phyloP scores from a whole-genome alignment of 1,140 invertebrate genomes.

The Hycleus phaleratus region DNA sequence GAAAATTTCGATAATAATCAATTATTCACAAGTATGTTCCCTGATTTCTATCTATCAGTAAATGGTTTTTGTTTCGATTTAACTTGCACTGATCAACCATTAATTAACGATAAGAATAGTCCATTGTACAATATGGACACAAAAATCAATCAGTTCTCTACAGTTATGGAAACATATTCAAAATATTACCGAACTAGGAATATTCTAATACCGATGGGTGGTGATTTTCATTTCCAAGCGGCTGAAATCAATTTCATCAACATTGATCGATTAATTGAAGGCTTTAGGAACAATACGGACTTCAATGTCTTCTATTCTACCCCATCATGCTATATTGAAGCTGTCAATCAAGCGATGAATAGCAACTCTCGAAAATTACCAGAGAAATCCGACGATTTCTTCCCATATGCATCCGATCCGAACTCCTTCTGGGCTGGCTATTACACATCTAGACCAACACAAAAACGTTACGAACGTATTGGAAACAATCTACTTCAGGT shows the following conservation, averaged over 20 bases:
- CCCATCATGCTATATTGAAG: constrained; percentile 65
- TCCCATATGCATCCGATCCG: constrained; percentile 64
- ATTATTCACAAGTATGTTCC: constrained; percentile 61
- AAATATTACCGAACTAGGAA: constrained; percentile 24
- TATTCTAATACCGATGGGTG: constrained; percentile 31
- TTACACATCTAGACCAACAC: constrained; percentile 63
- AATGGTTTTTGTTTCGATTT: constrained; percentile 86
- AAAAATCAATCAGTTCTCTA: constrained; percentile 44
- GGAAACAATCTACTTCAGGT: constrained; percentile 61
- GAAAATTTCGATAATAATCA: constrained; percentile 11
- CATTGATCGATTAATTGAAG: constrained; percentile 65
- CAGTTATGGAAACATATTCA: constrained; percentile 14
- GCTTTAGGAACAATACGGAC: constrained; percentile 48
- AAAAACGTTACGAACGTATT: constrained; percentile 56
- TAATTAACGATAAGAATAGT: constrained; percentile 64
- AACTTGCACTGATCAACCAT: constrained; percentile 72
- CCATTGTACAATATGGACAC: constrained; percentile 63
- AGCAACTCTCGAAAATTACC: constrained; percentile 45
- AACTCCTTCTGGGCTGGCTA: constrained; percentile 80
- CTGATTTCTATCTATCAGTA: constrained; percentile 73
- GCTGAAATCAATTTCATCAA: constrained; percentile 58
- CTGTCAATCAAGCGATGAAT: constrained; percentile 42
- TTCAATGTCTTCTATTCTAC: constrained; percentile 72
- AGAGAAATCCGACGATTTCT: constrained; percentile 59
- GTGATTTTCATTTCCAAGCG: constrained; percentile 42